These are phyloP conservation scores for Ophiothrix spiculata DNA, from an alignment of 35 echinoderm and acorn worm species.

Conservation along the genomic window DNA sequence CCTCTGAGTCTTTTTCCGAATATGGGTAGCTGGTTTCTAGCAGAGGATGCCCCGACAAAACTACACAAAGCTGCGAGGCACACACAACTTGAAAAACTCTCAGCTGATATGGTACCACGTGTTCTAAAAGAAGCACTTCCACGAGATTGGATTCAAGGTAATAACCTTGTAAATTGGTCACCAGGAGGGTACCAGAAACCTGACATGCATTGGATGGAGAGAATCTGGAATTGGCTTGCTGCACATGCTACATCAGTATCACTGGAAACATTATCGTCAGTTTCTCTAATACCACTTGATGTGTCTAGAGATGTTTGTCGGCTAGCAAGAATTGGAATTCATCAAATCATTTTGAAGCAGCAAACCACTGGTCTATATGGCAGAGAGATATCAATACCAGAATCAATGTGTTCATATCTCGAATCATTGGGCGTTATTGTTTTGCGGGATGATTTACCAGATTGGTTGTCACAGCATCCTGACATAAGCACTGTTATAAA, in stretches of 20 bases:
- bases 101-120: neutral
- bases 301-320: neutral
- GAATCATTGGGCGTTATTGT: conserved; percentile 1
- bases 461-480: neutral
- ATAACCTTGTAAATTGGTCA: neutral
- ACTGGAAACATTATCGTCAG: neutral
- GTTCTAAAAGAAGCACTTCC: neutral
- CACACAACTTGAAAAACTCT: conserved; percentile 15
- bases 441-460: neutral
- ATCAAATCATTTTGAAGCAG: neutral
- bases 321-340: neutral
- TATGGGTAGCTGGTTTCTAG: neutral
- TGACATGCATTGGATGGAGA: neutral
- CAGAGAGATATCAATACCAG: neutral
- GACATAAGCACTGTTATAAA: neutral
- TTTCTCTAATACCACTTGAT: conserved; percentile 15
- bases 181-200: conserved; percentile 17
- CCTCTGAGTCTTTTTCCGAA: conserved; percentile 12
- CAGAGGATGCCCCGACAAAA: conserved; percentile 1
- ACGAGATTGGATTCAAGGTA: neutral
- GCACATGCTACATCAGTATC: neutral
- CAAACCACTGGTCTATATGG: no score
- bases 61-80: neutral
- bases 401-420: conserved; percentile 10
- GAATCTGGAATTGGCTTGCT: conserved; percentile 18